phyloP scores from a whole-genome alignment of 2,888 invertebrate species.

The Noctua janthina region DNA sequence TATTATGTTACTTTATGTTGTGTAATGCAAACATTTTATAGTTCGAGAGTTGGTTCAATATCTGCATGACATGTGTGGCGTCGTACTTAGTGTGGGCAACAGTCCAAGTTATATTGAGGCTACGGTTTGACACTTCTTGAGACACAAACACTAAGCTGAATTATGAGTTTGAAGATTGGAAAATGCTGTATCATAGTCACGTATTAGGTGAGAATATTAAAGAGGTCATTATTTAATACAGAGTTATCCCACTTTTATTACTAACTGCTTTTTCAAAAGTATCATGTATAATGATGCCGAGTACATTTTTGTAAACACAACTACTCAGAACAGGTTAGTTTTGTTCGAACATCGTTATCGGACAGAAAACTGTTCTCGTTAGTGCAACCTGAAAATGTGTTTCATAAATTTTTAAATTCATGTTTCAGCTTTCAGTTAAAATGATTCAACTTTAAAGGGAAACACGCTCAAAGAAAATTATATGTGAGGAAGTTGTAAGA shows the following conservation, averaged over 20 bases:
- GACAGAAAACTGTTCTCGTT: slow-evolving; percentile 46
- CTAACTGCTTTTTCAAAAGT: background rate
- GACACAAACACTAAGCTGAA: slow-evolving; percentile 5
- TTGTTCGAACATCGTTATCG: slow-evolving; percentile 23
- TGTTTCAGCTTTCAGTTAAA: slow-evolving; percentile 43
- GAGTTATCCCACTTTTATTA: background rate
- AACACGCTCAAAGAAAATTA: slow-evolving; percentile 56
- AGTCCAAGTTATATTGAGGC: slow-evolving; percentile 46
- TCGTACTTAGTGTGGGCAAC: slow-evolving; percentile 36
- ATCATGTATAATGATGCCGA: background rate
- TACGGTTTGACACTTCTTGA: slow-evolving; percentile 21
- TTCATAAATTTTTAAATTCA: slow-evolving; percentile 51
- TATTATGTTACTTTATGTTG: background rate
- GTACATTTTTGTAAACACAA: background rate
- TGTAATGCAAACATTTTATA: slow-evolving; percentile 18
- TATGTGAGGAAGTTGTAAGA: slow-evolving; percentile 49
- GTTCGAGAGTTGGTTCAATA: slow-evolving; percentile 9
- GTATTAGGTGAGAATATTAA: background rate
- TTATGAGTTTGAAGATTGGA: slow-evolving; percentile 6
- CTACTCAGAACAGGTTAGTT: slow-evolving; percentile 14
- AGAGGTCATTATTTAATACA: background rate
- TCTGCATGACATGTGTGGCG: slow-evolving; percentile 30
- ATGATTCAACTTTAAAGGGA: slow-evolving; percentile 51
- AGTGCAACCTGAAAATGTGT: slow-evolving; percentile 43
- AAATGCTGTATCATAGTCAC: too few species aligned